phyloP scores from a whole-genome alignment of 2,888 invertebrate species.

The Andrena chrysosceles region DNA sequence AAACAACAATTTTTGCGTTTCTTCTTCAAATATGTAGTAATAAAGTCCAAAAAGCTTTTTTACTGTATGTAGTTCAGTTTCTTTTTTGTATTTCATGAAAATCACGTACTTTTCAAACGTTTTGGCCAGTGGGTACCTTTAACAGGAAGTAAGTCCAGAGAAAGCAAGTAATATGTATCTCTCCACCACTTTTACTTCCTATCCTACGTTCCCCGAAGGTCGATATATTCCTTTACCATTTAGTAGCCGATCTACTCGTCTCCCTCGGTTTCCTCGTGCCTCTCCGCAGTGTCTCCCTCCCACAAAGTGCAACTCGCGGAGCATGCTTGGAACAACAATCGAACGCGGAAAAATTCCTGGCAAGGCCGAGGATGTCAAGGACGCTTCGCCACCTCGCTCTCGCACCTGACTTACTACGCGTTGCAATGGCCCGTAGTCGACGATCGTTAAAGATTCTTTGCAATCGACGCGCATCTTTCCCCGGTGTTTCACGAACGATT shows the following conservation, averaged over 20 bases:
- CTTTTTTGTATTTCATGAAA: too few species aligned
- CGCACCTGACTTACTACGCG: constrained; percentile 71
- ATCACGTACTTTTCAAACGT: too few species aligned
- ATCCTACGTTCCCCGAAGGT: constrained; percentile 37
- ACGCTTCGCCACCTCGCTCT: constrained; percentile 59
- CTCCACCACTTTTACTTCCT: constrained; percentile 23
- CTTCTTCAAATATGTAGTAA: too few species aligned
- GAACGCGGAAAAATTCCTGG: constrained; percentile 80
- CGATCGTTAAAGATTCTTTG: constrained; percentile 22
- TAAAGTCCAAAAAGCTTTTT: too few species aligned
- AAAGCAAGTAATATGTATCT: not conserved
- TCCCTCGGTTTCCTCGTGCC: constrained; percentile 11
- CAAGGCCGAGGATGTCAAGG: constrained; percentile 81
- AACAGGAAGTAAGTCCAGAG: too few species aligned
- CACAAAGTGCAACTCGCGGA: constrained; percentile 32
- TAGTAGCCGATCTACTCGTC: constrained; percentile 37
- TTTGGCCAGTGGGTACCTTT: too few species aligned
- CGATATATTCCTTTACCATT: constrained; percentile 41
- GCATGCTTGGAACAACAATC: constrained; percentile 68
- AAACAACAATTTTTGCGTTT: too few species aligned
- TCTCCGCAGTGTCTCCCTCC: not conserved
- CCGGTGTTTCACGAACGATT: constrained; percentile 2
- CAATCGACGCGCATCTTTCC: not conserved
- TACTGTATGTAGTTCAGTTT: too few species aligned
- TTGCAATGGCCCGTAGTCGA: constrained; percentile 57